A percentile compares a stretch with the other conserved stretches of the same genome.
Conservation (phyloP, 2,113 vertebrate species). For the Cebidichthys violaceus region DNA sequence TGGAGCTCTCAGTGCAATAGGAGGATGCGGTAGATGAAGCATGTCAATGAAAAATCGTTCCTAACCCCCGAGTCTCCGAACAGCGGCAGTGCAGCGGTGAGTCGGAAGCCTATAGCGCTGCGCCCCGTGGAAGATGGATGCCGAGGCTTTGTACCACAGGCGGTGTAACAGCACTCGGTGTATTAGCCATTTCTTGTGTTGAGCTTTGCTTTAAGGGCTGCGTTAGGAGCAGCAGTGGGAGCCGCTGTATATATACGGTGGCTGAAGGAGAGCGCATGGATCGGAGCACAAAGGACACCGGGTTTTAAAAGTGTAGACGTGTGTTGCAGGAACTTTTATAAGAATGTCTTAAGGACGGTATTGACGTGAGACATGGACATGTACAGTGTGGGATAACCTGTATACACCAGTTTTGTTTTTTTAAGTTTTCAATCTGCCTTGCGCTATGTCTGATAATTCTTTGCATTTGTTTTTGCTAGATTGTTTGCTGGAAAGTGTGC, state of each 20-base stretch:
- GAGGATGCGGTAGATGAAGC: constrained; percentile 39
- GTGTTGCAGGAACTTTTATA: background rate
- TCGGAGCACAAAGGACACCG: no score
- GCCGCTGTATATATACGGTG: background rate
- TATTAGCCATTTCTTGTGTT: constrained; percentile 27
- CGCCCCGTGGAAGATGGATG: constrained; percentile 51
- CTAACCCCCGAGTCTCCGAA: background rate
- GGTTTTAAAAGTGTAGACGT: background rate
- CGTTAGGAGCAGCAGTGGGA: constrained; percentile 18
- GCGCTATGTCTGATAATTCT: background rate
- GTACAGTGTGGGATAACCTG: background rate
- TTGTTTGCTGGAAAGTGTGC: background rate
- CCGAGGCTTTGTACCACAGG: constrained; percentile 29
- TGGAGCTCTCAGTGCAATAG: constrained; percentile 1
- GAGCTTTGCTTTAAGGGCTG: constrained; percentile 8
- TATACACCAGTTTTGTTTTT: background rate
- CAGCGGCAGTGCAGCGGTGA: constrained; percentile 17
- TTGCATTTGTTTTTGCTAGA: background rate
- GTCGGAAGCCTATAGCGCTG: constrained; percentile 11
- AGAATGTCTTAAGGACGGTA: background rate
- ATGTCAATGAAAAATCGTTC: constrained; percentile 44
- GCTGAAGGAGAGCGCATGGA: background rate
- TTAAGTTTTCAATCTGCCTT: background rate
- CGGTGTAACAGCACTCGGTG: constrained; percentile 13
- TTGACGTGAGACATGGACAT: background rate